Evolutionary conservation across 2,797 vertebrate genomes (phyloP).

Genomic region (Hippocampus kuda): DNA sequence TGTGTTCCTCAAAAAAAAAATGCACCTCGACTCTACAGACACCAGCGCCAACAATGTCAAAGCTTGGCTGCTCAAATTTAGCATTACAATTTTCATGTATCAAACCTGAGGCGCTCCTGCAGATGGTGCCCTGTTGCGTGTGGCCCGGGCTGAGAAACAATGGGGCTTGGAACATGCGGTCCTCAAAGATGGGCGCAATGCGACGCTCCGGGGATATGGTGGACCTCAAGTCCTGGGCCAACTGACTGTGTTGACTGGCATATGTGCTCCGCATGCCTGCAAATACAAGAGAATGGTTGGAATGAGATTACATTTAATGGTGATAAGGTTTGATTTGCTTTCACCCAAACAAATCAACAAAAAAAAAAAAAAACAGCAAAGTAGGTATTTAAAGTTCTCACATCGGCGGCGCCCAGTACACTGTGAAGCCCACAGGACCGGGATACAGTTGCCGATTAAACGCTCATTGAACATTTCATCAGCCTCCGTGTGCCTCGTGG

Average conservation of each 20-base stretch:
- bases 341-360: background rate
- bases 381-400: slow-evolving; percentile 14
- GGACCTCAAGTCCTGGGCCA: slow-evolving; percentile 81
- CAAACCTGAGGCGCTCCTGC: slow-evolving; percentile 81
- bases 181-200: slow-evolving; percentile 94
- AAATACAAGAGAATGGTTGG: background rate
- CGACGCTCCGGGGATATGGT: slow-evolving; percentile 84
- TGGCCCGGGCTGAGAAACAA: slow-evolving; percentile 83
- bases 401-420: slow-evolving; percentile 32
- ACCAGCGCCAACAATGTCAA: background rate
- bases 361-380: background rate
- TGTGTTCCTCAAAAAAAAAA: background rate
- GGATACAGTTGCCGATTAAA: slow-evolving; percentile 50
- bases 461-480: slow-evolving; percentile 51
- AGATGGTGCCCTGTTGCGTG: slow-evolving; percentile 76
- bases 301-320: background rate
- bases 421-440: slow-evolving; percentile 44
- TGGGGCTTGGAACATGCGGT: slow-evolving; percentile 82
- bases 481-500: slow-evolving; percentile 39
- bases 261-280: slow-evolving; percentile 86
- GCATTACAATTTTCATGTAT: background rate
- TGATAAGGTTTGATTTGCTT: background rate
- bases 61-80: background rate
- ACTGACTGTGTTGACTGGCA: slow-evolving; percentile 87
- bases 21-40: background rate